Base-by-base conservation (phyloP, 2,888 invertebrate species). In the Antitype chi region DNA sequence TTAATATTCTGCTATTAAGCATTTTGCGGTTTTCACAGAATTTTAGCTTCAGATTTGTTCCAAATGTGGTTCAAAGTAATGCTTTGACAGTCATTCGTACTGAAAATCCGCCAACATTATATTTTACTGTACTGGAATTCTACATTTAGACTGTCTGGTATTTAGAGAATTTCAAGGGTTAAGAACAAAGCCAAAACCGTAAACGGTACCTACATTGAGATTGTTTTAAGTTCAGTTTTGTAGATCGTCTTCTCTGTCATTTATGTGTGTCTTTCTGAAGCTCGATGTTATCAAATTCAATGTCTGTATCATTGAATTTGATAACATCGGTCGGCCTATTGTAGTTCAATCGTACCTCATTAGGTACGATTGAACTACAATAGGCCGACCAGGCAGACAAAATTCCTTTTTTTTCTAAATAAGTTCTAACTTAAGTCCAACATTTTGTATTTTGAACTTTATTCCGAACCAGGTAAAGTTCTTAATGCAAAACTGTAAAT, bases 11-110 rank as follows among this genome's bases (percentile, higher is more conserved):
- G 57, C 68, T 69, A 38, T 75, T 80, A 32, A 59, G 67, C 70
- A 55, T 57, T 75, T 52, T 84, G 85, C n/a, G 78, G 83, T 78
- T 83, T 67, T 66, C 38, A 70, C 43, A 52, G 60, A 81, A 71
- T 63, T 67, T 72, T 53, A 81, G 71, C 69, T 69, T 49, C 67
- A 74, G 64, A 74, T 78, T 83, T 78, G 72, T 66, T 49, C 64
- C 53, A 62, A 74, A 74, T 84, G 85, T 59, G 74, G 81, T 74
- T 71, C 43, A 43, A 15, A 72, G 69, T 66, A 71, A 62, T 25
- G 57, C 77, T 80, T 71, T 73, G 23, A 60, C 32, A 52, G 32
- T 38, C 59, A 47, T 75, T 72, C 25, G 28, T n/a, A 66, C 74
- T 66, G 63, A 57, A 75, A 60, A 57, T 66, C 43, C 13, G 25